Evolutionary conservation across 2,113 vertebrate genomes (phyloP).

Genomic region (Gymnarchus niloticus): DNA sequence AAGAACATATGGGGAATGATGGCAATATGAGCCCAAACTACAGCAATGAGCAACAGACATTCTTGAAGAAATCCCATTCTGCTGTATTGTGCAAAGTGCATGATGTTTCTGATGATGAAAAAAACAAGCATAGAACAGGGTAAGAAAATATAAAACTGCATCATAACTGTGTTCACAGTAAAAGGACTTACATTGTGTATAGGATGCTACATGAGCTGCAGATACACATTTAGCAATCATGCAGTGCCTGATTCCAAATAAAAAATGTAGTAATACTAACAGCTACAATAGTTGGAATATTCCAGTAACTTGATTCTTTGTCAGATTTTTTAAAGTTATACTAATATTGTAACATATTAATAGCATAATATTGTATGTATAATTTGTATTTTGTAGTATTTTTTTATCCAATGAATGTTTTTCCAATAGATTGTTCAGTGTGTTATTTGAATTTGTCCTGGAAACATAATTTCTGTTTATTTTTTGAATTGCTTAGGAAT

Average conservation of each 20-base stretch:
- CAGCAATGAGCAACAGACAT: background rate
- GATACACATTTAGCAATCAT: background rate
- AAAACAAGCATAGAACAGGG: background rate
- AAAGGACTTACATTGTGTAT: background rate
- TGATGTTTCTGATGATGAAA: background rate
- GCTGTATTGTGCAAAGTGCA: constrained; percentile 15
- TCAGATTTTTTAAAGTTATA: background rate
- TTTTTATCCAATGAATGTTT: background rate
- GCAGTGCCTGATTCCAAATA: background rate
- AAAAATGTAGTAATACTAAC: background rate
- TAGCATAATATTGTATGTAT: background rate
- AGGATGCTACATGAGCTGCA: background rate
- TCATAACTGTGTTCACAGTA: background rate
- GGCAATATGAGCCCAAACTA: constrained; percentile 35
- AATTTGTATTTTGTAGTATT: background rate
- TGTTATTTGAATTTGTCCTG: background rate
- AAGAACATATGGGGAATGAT: constrained; percentile 66
- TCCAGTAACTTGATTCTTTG: background rate
- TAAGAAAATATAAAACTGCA: background rate
- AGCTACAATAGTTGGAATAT: background rate
- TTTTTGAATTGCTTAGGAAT: constrained; percentile 47
- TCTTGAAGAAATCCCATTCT: constrained; percentile 17
- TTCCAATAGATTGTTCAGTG: background rate
- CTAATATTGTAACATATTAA: background rate
- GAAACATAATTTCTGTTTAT: background rate